Evolutionary conservation across 2,113 vertebrate species (phyloP).

Genomic region (Noctilio leporinus): DNA sequence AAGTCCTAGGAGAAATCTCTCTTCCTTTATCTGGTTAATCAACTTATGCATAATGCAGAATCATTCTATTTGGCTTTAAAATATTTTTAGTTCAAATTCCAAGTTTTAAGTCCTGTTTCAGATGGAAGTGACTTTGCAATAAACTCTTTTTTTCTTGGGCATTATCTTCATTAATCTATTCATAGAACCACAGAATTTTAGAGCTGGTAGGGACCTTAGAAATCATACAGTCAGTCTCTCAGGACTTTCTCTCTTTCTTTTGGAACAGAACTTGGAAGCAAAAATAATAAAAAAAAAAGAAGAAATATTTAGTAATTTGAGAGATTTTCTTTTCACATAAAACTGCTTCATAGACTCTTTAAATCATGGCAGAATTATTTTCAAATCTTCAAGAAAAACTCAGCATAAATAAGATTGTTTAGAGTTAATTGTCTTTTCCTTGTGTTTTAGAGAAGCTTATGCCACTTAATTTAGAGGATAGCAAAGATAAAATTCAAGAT

Average conservation of each 20-base stretch:
- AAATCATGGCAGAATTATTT: background rate
- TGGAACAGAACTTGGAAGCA: slow-evolving; percentile 1
- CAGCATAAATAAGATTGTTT: background rate
- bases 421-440: background rate
- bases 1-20: slow-evolving; percentile 21
- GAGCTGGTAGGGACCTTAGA: background rate
- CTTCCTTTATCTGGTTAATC: slow-evolving; percentile 30
- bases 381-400: slow-evolving; percentile 21
- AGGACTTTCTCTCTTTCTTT: background rate
- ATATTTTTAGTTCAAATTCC: background rate
- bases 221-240: background rate
- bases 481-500: background rate
- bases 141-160: background rate
- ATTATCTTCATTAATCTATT: background rate
- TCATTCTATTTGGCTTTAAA: slow-evolving; percentile 29
- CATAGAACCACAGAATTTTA: background rate
- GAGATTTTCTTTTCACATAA: background rate
- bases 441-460: background rate
- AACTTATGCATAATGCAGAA: slow-evolving; percentile 29
- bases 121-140: slow-evolving; percentile 22
- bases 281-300: slow-evolving; percentile 43
- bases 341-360: background rate
- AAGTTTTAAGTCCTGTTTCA: slow-evolving; percentile 2
- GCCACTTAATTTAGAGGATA: background rate
- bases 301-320: background rate